Percentiles rank a stretch among this genome's conserved stretches.
These are phyloP conservation scores for Psilanteris sp. DNA, from an alignment of 1,140 invertebrate species.

Conservation along the genomic window DNA sequence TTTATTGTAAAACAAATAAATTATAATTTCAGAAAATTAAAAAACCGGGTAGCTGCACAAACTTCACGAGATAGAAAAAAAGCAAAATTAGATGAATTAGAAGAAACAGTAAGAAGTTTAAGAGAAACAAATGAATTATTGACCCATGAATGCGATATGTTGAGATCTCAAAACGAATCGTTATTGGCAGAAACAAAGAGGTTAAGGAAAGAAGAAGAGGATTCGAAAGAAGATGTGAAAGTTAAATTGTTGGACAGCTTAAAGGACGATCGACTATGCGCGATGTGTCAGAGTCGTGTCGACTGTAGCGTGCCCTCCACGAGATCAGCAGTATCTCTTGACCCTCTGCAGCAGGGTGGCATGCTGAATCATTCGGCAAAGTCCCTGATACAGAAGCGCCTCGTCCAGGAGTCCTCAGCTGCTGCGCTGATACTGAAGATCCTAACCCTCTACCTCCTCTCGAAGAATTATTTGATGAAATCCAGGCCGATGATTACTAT, in stretches of 20 bases:
- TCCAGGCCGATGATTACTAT: constrained; percentile 84
- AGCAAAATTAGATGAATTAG: constrained; percentile 92
- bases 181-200: constrained; percentile 83
- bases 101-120: constrained; percentile 85
- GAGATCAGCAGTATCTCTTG: constrained; percentile 88
- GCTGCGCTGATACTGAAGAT: constrained; percentile 83
- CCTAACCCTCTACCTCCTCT: constrained; percentile 88
- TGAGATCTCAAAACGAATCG: constrained; percentile 84
- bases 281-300: constrained; percentile 79
- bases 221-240: constrained; percentile 72
- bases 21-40: constrained; percentile 91
- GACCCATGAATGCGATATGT: constrained; percentile 83
- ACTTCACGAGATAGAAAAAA: constrained; percentile 98
- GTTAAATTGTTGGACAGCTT: constrained; percentile 54
- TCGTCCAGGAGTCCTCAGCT: constrained; percentile 62
- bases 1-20: no score
- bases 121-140: constrained; percentile 84
- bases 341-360: constrained; percentile 91
- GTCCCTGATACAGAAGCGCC: constrained; percentile 73
- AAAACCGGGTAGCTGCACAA: constrained; percentile 98
- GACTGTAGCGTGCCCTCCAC: constrained; percentile 81
- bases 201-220: constrained; percentile 79
- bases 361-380: constrained; percentile 82
- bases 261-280: constrained; percentile 73
- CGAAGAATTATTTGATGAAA: constrained; percentile 86